Evolutionary conservation across 2,888 invertebrate species (phyloP), one percentile per base, ranked within the genome.

Genomic region (Atrina japonica): DNA sequence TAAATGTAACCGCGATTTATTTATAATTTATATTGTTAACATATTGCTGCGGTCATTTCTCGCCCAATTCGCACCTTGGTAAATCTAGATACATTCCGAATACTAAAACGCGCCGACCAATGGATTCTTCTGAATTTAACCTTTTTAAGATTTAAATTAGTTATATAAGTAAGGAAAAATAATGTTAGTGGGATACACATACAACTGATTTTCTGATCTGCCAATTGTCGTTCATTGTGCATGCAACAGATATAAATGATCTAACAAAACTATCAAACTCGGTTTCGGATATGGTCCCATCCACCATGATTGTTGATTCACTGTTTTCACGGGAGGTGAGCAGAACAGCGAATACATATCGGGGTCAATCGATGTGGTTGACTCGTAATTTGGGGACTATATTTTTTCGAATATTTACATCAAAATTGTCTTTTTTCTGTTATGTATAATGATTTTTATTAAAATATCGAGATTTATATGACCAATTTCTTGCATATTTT

Each of bases 211-310:
- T 30, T 59, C 71, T 68, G 23, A 80, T 23, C 59, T 76, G 70
- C 83, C 84, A 83, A 11, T 35, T 59, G 68, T 83, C 82, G 60
- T 76, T 63, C 53, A 73, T 65, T 30, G 65, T 50, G 60, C 61
- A 65, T 43, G 92, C 91, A 63, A 89, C 64, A 64, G 76, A 68
- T 23, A 89, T 77, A 29, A 92, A 87, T 58, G 82, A 83, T 81
- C 87, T 83, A 7, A 90, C 90, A 73, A 88, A 86, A 52, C 82
- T 77, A 23, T 88, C 70, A 83, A 92, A 92, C 79, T 91, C 90
- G 52, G 90, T 90, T 90, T 91, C 91, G 66, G 90, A 83, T 79
- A 84, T 82, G 76, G 80, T 82, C 81, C 84, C 82, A 78, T 82
- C 82, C 81, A 83, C 83, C 85, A 84, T 84, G 53, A 59, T 52